Evolutionary conservation across 2,113 vertebrate species (phyloP).

Genomic region (Rhinolophus ferrumequinum): DNA sequence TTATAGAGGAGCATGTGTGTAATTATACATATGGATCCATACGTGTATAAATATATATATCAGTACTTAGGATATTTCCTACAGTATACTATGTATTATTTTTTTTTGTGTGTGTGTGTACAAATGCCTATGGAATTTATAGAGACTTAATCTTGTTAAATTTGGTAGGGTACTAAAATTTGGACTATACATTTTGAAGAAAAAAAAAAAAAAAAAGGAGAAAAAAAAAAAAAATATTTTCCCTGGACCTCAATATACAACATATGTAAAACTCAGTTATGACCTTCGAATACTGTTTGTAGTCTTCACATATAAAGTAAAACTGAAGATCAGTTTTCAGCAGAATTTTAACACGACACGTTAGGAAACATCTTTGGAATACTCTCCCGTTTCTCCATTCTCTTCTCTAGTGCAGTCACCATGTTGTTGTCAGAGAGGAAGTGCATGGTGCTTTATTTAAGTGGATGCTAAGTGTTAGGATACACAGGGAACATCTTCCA

Average conservation of each 20-base stretch:
- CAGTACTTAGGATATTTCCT: neutral
- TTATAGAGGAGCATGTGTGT: neutral
- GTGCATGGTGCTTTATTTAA: neutral
- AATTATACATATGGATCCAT: neutral
- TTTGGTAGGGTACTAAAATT: neutral
- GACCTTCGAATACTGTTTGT: neutral
- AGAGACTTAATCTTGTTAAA: neutral
- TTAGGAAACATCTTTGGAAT: neutral
- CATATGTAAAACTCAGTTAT: neutral
- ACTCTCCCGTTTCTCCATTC: neutral
- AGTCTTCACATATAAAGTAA: neutral
- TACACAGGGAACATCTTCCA: neutral
- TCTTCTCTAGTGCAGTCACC: neutral
- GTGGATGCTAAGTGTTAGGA: neutral
- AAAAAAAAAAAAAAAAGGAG: no score
- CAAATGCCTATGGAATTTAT: neutral
- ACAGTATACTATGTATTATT: neutral
- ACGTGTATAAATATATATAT: neutral
- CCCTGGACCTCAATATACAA: neutral
- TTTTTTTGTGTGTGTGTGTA: neutral
- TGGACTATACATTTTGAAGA: neutral
- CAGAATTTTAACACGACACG: neutral
- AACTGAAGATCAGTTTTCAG: neutral
- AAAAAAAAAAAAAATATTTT: no score
- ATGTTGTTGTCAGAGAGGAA: accelerated